Evolutionary conservation across 1,140 invertebrate species (phyloP), one percentile per base, ranked within the genome.

Genomic region (Nebria ingens): DNA sequence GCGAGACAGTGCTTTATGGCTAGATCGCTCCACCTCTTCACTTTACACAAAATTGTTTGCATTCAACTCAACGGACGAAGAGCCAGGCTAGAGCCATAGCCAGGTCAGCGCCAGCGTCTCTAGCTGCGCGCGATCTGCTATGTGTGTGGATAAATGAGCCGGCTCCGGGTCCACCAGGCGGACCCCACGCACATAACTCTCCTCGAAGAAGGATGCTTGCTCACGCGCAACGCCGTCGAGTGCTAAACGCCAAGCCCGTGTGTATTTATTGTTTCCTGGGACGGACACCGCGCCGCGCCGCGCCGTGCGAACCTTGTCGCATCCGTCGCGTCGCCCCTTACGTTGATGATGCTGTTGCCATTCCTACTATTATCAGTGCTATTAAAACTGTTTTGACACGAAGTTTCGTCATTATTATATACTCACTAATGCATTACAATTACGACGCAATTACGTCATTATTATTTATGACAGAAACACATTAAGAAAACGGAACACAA

Each of bases 31-130:
- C 40, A 45, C 40, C 40, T 45, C 40, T 45, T 45, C 17, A 45
- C 40, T 45, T 45, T 45, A 17, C 40, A 45, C 40, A 45, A 45
- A 45, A 45, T 45, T 45, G 40, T 45, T 45, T 45, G 40, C 40
- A 45, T 17, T 45, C 40, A 45, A 45, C 40, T 29, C 40, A 17
- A 17, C 40, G 40, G n/a, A 6, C 40, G 15, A 45, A 9, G 40
- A 17, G 17, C 40, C 40, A 17, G 9, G 25, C 17, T 9, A 12
- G 40, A 34, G 17, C 40, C 40, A 17, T 45, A 11, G 40, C 9
- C 40, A 17, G 6, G 6, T 12, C 17, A 17, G 40, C 40, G 40
- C 4, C 9, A 4, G 40, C 3, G 40, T 17, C 40, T 12, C 9
- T 17, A 45, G 6, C 15, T 11, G 9, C 3, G 15, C 40, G 15